Evolutionary conservation across 1,140 invertebrate species (phyloP).

Genomic region (Littorina saxatilis): DNA sequence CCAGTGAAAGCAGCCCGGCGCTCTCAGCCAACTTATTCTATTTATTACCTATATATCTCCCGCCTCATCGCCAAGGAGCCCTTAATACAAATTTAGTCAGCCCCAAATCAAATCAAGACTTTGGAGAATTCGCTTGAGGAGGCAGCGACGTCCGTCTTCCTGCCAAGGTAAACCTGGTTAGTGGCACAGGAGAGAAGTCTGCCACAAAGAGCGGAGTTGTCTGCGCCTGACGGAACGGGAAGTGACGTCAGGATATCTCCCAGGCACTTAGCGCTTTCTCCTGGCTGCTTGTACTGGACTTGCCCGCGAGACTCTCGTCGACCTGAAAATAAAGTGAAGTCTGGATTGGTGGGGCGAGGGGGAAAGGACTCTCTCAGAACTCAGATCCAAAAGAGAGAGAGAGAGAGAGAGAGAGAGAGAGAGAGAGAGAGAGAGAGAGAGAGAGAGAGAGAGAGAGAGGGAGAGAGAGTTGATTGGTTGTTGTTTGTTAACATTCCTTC

Average conservation of each 20-base stretch:
- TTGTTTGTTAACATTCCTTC: too few relatives aligned
- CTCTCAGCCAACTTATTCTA: slow-evolving; percentile 41
- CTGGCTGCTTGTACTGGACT: not conserved
- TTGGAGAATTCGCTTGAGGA: slow-evolving; percentile 37
- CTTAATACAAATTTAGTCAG: slow-evolving; percentile 46
- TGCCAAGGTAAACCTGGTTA: slow-evolving; percentile 25
- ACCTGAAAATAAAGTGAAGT: too few relatives aligned
- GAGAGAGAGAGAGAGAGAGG: too few relatives aligned
- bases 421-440: not conserved
- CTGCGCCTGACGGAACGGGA: slow-evolving; percentile 25
- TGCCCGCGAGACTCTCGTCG: not conserved
- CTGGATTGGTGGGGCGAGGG: too few relatives aligned
- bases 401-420: slow-evolving; percentile 17
- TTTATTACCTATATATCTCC: slow-evolving; percentile 48
- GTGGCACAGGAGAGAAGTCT: not conserved
- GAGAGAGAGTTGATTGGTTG: too few relatives aligned
- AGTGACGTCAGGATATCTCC: slow-evolving; percentile 24
- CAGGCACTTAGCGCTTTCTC: not conserved
- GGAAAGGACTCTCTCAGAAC: too few relatives aligned
- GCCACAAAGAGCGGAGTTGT: slow-evolving; percentile 23
- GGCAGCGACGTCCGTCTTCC: slow-evolving; percentile 34
- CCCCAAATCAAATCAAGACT: slow-evolving; percentile 38
- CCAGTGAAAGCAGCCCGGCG: slow-evolving; percentile 26
- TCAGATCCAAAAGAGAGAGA: not conserved
- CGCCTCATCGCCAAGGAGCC: slow-evolving; percentile 28